These are phyloP conservation scores for Paguma larvata DNA, from an alignment of 2,797 vertebrate genomes.

Conservation along the genomic window DNA sequence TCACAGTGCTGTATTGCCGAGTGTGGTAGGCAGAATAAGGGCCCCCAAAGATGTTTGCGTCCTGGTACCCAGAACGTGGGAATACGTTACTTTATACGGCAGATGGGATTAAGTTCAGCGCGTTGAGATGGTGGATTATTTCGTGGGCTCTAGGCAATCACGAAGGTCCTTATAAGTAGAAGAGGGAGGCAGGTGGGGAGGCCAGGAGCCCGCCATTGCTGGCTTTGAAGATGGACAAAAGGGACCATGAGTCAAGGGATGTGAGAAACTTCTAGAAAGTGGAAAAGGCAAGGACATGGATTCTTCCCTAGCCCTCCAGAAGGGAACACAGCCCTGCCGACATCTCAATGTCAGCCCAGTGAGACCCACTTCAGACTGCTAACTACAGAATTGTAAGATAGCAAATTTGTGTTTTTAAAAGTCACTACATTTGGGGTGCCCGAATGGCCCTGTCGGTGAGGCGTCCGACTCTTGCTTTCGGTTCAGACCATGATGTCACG, in stretches of 20 bases:
- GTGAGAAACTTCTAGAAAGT: background rate
- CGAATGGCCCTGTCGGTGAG: too few species aligned
- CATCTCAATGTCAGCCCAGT: constrained; percentile 12
- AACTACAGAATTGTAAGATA: background rate
- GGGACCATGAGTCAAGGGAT: background rate
- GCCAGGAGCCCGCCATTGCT: background rate
- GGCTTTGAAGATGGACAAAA: background rate
- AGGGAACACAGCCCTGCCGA: background rate
- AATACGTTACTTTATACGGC: background rate
- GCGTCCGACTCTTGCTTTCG: too few species aligned
- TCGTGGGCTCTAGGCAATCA: background rate
- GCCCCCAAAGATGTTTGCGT: background rate
- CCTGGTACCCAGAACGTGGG: constrained; percentile 33
- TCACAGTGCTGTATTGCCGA: background rate
- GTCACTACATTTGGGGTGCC: background rate
- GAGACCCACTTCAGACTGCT: constrained; percentile 24
- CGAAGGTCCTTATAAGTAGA: background rate
- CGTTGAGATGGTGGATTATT: background rate
- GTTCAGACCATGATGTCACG: too few species aligned
- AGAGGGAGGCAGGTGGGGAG: background rate
- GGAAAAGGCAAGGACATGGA: background rate
- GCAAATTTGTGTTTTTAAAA: background rate
- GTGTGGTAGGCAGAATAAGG: background rate
- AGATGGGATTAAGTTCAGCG: background rate
- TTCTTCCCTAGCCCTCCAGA: background rate